Percentiles rank a stretch among this genome's conserved stretches.
Evolutionary conservation across 2,113 vertebrate species (phyloP).

Genomic region (Epinephelus fuscoguttatus): DNA sequence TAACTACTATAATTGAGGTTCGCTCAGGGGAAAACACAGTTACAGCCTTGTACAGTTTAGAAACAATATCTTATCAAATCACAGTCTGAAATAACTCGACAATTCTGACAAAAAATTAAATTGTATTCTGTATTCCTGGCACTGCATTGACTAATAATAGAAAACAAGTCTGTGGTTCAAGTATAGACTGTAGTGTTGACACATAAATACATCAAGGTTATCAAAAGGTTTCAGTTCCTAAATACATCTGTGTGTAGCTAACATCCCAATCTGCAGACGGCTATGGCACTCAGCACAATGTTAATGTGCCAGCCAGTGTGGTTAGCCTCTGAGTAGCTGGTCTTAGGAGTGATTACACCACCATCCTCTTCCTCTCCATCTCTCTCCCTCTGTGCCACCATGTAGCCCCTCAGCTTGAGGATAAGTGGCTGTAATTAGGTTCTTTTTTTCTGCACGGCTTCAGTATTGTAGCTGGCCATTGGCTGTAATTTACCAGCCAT

Average conservation of each 20-base stretch:
- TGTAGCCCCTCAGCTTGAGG: slow-evolving; percentile 28
- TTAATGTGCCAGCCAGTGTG: slow-evolving; percentile 46
- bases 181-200: background rate
- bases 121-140: background rate
- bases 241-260: background rate
- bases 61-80: background rate
- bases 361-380: slow-evolving; percentile 31
- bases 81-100: background rate
- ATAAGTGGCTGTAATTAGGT: slow-evolving; percentile 53
- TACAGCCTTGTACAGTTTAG: background rate
- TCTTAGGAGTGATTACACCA: slow-evolving; percentile 43
- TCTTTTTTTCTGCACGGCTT: slow-evolving; percentile 13
- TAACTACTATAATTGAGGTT: background rate
- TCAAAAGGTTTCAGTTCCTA: slow-evolving; percentile 6
- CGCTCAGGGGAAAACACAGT: background rate
- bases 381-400: slow-evolving; percentile 26
- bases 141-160: background rate
- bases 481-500: background rate
- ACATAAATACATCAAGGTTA: background rate
- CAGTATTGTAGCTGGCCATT: slow-evolving; percentile 19
- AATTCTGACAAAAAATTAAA: background rate
- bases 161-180: slow-evolving; percentile 1
- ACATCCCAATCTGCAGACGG: background rate
- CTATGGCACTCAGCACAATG: slow-evolving; percentile 5
- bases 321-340: slow-evolving; percentile 46